Base-by-base conservation (phyloP, 1,140 invertebrate genomes). In the Ditylenchus dipsaci region DNA sequence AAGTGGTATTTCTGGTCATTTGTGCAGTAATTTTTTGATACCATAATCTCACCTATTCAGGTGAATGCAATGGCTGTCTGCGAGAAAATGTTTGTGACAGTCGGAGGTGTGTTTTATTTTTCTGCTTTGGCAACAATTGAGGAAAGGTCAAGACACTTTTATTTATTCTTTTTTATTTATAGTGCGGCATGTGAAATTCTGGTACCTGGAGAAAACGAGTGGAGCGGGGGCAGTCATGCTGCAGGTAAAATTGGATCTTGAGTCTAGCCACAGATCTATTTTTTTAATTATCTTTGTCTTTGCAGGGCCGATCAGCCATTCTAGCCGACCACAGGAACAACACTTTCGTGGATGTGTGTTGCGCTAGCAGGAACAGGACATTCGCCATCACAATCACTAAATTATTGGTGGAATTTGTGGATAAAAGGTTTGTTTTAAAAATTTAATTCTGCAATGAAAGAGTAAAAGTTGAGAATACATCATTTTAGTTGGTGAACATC, bases 301-400 rank as follows among this genome's bases (percentile, higher is more conserved):
- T 76, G 11, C 45, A 76, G 58, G 77, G 77, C 21, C 45, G 78
- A 26, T 78, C 78, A 23, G 77, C 75, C 19, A 78, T 78, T 56
- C 65, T 78, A 7, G 53, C 78, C 17, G 76, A 80, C 21, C 76
- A 78, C n/a, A 30, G 77, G 9, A 78, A 78, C 73, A 78, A 78
- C 27, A 78, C 77, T 9, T 78, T 78, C 29, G 49, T 76, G 9
- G 76, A 80, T 67, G 76, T 78, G 29, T 74, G 74, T 53, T 80
- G 78, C 62, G 76, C 77, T 13, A 29, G 61, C 3, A 68, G 71
- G 23, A 75, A 78, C 53, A 65, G 76, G 11, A 76, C 78, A 15
- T 78, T 78, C 61, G 75, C 78, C 5, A 69, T 78, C 17, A 78
- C 77, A 11, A 59, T 75, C 19, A 74, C 78, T 13, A 79, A 75